Conservation (phyloP, 2,888 invertebrate genomes). For the Clitarchus hookeri region DNA sequence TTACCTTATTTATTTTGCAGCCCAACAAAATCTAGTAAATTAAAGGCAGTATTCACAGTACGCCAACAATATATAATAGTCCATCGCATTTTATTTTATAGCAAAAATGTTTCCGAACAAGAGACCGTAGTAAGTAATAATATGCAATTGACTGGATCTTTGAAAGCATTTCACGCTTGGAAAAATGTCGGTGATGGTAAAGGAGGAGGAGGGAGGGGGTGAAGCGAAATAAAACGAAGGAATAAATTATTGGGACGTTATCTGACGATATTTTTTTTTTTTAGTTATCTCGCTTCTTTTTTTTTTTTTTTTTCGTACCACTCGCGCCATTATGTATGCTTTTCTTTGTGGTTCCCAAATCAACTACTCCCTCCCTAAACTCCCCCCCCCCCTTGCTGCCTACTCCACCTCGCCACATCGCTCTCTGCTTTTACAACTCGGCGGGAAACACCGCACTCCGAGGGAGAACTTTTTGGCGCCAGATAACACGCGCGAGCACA, state of each 20-base stretch:
- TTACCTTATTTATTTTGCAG: too few species aligned
- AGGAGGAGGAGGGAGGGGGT: background rate
- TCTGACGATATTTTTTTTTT: background rate
- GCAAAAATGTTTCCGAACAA: background rate
- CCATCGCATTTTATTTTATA: background rate
- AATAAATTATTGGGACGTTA: constrained; percentile 14
- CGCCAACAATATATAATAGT: background rate
- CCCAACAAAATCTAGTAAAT: background rate
- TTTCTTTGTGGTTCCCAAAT: constrained; percentile 1
- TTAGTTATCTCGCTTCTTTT: background rate
- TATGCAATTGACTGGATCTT: background rate
- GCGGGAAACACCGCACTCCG: background rate
- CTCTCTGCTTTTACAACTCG: background rate
- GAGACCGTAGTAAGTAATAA: background rate
- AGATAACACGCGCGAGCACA: too few species aligned
- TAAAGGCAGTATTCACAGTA: background rate
- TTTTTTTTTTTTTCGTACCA: background rate
- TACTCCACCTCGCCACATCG: too few species aligned
- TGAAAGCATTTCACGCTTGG: background rate
- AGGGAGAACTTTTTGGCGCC: background rate
- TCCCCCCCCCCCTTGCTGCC: too few species aligned
- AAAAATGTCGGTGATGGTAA: background rate
- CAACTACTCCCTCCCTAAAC: background rate
- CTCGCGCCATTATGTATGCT: constrained; percentile 3
- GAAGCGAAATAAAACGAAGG: background rate